Evolutionary conservation across 1,140 invertebrate genomes (phyloP).

Genomic region (Hypsibius dujardini): DNA sequence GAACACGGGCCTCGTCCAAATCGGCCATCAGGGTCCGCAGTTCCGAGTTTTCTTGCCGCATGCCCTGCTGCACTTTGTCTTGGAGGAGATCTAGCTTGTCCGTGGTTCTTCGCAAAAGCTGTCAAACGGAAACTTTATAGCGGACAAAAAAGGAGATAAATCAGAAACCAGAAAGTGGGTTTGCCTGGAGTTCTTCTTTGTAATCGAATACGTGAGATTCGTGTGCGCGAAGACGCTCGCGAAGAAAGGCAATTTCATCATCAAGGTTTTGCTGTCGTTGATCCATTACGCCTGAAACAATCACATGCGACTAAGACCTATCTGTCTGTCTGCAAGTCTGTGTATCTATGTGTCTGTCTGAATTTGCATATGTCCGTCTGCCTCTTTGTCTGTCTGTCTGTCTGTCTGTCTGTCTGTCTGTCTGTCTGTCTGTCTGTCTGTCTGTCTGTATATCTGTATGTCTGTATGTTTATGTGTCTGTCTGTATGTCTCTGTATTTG

Average conservation of each 20-base stretch:
- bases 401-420: too few relatives aligned
- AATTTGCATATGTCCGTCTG: too few relatives aligned
- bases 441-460: too few relatives aligned
- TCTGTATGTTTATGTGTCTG: too few relatives aligned
- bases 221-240: neutral
- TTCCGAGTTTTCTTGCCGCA: neutral
- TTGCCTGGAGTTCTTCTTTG: neutral
- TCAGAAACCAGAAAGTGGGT: neutral
- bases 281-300: neutral
- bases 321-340: too few relatives aligned
- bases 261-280: neutral
- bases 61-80: neutral
- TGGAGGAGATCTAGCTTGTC: neutral
- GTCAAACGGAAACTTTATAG: neutral
- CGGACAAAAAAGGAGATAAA: neutral
- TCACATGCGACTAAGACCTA: too few relatives aligned
- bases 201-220: neutral
- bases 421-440: too few relatives aligned
- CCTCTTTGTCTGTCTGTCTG: too few relatives aligned
- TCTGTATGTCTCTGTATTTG: too few relatives aligned
- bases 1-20: neutral
- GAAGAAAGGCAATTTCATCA: conserved; percentile 4
- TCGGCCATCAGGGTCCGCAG: neutral
- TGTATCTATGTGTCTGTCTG: too few relatives aligned
- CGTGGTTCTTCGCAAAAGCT: neutral